Conservation (phyloP, 2,888 invertebrate genomes). For the Periphyllus acericola region DNA sequence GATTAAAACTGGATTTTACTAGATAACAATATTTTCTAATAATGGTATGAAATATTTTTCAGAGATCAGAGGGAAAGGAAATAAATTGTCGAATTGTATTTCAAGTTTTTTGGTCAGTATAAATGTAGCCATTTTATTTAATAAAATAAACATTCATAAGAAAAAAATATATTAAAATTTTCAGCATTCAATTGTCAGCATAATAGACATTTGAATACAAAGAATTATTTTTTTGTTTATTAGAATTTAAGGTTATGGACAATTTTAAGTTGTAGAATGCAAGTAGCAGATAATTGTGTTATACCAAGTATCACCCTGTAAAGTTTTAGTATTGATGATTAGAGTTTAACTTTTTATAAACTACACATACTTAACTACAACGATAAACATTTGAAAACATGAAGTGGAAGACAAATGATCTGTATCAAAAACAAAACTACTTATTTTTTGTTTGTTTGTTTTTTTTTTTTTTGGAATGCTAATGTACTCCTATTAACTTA, state of each 20-base stretch:
- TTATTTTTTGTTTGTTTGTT: background rate
- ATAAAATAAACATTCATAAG: background rate
- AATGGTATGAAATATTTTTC: slow-evolving; percentile 17
- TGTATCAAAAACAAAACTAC: slow-evolving; percentile 29
- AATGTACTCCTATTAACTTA: slow-evolving; percentile 27
- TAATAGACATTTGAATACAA: background rate
- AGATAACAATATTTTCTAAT: background rate
- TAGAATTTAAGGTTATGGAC: background rate
- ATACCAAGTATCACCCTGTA: slow-evolving; percentile 5
- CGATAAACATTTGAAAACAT: slow-evolving; percentile 56
- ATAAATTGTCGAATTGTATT: background rate
- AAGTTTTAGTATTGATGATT: slow-evolving; percentile 22
- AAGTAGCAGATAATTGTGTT: background rate
- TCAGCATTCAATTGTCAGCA: background rate
- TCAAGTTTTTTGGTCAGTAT: slow-evolving; percentile 4
- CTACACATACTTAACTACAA: slow-evolving; percentile 40
- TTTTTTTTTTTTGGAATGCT: slow-evolving; percentile 42
- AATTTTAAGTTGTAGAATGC: background rate
- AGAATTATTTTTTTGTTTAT: background rate
- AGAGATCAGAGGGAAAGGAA: slow-evolving; percentile 37
- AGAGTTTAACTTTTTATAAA: slow-evolving; percentile 43
- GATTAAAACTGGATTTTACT: background rate
- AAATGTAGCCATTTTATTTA: background rate
- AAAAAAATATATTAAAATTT: slow-evolving; percentile 2
- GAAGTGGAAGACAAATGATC: slow-evolving; percentile 58